Conservation (phyloP, 2,888 invertebrate genomes). For the Papilio demoleus region DNA sequence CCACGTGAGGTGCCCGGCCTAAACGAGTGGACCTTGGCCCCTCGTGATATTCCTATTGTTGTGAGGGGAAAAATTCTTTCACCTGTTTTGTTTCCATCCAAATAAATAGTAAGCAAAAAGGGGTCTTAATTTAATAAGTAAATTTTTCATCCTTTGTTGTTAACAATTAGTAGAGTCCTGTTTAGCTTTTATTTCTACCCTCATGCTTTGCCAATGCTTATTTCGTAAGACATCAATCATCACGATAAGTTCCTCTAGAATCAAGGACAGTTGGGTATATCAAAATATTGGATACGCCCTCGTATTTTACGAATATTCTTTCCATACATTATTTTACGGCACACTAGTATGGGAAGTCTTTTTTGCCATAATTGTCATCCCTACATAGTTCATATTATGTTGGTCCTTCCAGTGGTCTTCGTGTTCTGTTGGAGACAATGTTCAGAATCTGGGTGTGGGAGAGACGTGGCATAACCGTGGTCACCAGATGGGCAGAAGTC, state of each 20-base stretch:
- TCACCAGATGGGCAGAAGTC: slow-evolving; percentile 80
- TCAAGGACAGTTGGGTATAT: too few relatives aligned
- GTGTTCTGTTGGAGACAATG: slow-evolving; percentile 80
- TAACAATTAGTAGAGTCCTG: too few relatives aligned
- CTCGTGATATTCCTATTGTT: slow-evolving; percentile 46
- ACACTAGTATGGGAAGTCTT: too few relatives aligned
- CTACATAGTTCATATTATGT: too few relatives aligned
- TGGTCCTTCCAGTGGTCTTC: slow-evolving; percentile 75
- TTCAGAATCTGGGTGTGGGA: slow-evolving; percentile 81
- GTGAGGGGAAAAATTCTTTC: slow-evolving; percentile 28
- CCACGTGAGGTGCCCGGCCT: slow-evolving; percentile 45
- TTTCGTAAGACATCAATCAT: too few relatives aligned
- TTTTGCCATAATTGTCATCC: too few relatives aligned
- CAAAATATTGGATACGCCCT: too few relatives aligned
- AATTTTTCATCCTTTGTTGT: neutral
- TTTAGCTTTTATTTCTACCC: too few relatives aligned
- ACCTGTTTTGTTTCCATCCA: neutral
- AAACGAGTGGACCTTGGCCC: slow-evolving; percentile 51
- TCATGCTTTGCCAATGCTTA: too few relatives aligned
- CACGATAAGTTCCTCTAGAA: too few relatives aligned
- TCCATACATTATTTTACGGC: too few relatives aligned
- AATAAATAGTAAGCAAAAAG: neutral
- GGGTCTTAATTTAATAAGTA: neutral
- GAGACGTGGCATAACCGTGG: slow-evolving; percentile 79
- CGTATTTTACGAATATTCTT: too few relatives aligned